Base-by-base conservation (phyloP, 1,140 invertebrate genomes). In the Temnothorax longispinosus region DNA sequence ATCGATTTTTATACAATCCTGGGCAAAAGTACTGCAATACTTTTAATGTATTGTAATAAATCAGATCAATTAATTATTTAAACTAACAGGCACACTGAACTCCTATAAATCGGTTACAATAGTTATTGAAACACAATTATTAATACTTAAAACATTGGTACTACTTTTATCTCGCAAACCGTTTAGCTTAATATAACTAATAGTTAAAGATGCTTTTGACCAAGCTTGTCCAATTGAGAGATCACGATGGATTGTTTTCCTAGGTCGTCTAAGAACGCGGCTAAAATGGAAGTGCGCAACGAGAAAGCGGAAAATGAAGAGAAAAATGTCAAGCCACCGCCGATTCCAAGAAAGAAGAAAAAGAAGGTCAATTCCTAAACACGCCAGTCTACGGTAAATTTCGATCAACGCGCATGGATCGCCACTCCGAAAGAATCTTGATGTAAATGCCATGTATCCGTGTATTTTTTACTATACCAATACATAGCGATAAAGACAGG, bases 401-500 rank as follows among this genome's bases (percentile, higher is more conserved):
- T 27, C 15, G 0, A 41, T 21, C 15, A 69, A 56, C 4, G 3
- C 7, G 1, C 27, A 27, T 71, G n/a, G 18, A 38, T 60, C 15
- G 5, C 13, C 10, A 41, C 15, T 10, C 6, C 6, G 15, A 71
- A 81, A 44, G 10, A 81, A 71, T 35, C 15, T 84, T 8, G 27
- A 74, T 41, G n/a, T 80, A 41, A 80, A 80, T 85, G 11, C 41
- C 13, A 18, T 72, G 27, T 60, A 80, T 87, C 62, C 21, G 50
- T 74, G 15, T 80, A 88, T 62, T 32, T 75, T 13, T 78, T 65
- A 77, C 60, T 88, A 74, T 88, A 86, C 52, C 13, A 74, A 90
- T 88, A 86, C 71, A 90, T 86, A 81, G 74, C 47, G 56, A 60
- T 32, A 27, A 56, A 41, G 52, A 64, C 77, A n/a, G 41, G 15